Evolutionary conservation across 1,140 invertebrate genomes (phyloP).

Genomic region (Macrobrachium nipponense): DNA sequence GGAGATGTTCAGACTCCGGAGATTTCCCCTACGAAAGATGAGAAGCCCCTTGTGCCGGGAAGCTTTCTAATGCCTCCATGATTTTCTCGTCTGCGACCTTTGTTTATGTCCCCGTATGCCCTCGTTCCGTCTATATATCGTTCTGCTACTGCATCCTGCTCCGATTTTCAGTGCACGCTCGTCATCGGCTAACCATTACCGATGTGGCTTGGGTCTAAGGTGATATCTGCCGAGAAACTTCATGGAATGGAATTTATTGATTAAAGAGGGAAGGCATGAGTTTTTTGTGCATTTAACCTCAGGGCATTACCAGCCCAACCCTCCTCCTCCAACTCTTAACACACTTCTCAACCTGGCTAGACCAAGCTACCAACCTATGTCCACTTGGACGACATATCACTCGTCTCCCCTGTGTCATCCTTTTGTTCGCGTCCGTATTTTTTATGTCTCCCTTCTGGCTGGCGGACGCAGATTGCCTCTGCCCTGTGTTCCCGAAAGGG

Average conservation of each 20-base stretch:
- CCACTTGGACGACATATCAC: not conserved
- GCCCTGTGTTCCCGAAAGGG: not conserved
- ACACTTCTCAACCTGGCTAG: constrained; percentile 20
- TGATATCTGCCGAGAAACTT: not conserved
- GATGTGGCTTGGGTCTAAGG: not conserved
- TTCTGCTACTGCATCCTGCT: too few species aligned
- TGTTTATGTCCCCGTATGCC: constrained; percentile 41
- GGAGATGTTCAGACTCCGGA: constrained; percentile 8
- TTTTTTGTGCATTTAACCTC: constrained; percentile 56
- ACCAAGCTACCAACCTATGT: not conserved
- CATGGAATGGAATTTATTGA: constrained; percentile 52
- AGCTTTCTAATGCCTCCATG: constrained; percentile 56
- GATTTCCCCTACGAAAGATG: constrained; percentile 47
- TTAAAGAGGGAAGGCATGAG: constrained; percentile 54
- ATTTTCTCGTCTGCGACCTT: constrained; percentile 51
- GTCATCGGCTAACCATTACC: not conserved
- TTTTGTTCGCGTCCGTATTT: too few species aligned
- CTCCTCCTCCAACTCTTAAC: constrained; percentile 2
- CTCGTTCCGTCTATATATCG: not conserved
- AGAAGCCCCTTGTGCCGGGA: constrained; percentile 47
- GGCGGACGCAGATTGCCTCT: not conserved
- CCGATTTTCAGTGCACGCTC: not conserved
- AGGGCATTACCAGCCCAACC: constrained; percentile 40
- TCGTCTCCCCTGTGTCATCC: too few species aligned
- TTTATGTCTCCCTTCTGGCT: too few species aligned